Evolutionary conservation across 2,888 invertebrate genomes (phyloP).

Genomic region (Corbicula japonica): DNA sequence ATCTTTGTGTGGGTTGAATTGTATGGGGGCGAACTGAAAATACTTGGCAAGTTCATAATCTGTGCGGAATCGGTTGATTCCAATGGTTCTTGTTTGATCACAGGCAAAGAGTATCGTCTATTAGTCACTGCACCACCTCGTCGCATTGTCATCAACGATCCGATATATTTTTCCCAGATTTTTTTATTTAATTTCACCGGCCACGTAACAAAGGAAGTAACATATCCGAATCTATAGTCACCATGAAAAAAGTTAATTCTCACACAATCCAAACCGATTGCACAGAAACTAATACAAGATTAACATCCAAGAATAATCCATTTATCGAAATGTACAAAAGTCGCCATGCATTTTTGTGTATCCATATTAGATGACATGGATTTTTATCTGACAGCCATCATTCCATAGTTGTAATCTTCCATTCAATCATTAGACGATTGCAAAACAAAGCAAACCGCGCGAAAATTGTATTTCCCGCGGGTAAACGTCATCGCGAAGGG

Average conservation of each 20-base stretch:
- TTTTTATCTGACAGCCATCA: slow-evolving; percentile 43
- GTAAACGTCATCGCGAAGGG: slow-evolving; percentile 71
- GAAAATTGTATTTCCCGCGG: slow-evolving; percentile 86
- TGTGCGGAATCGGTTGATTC: slow-evolving; percentile 73
- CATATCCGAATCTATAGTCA: slow-evolving; percentile 34
- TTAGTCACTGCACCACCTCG: slow-evolving; percentile 70
- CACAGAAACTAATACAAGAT: slow-evolving; percentile 51
- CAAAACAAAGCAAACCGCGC: slow-evolving; percentile 85
- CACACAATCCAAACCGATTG: slow-evolving; percentile 32
- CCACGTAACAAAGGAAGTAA: slow-evolving; percentile 68
- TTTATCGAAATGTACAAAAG: slow-evolving; percentile 29
- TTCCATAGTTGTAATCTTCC: slow-evolving; percentile 50
- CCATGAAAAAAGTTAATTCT: slow-evolving; percentile 65
- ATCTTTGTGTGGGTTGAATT: slow-evolving; percentile 60
- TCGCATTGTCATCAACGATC: slow-evolving; percentile 70
- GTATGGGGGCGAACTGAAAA: slow-evolving; percentile 65
- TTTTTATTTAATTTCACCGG: slow-evolving; percentile 40
- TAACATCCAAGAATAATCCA: slow-evolving; percentile 40
- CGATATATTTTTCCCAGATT: slow-evolving; percentile 40
- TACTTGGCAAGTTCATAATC: slow-evolving; percentile 77
- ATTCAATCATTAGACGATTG: slow-evolving; percentile 64
- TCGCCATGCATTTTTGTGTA: slow-evolving; percentile 23
- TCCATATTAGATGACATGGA: slow-evolving; percentile 60
- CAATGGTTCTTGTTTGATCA: slow-evolving; percentile 77
- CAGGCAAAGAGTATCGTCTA: slow-evolving; percentile 73